Conservation (phyloP, 2,888 invertebrate species). For the Phortica okadai region DNA sequence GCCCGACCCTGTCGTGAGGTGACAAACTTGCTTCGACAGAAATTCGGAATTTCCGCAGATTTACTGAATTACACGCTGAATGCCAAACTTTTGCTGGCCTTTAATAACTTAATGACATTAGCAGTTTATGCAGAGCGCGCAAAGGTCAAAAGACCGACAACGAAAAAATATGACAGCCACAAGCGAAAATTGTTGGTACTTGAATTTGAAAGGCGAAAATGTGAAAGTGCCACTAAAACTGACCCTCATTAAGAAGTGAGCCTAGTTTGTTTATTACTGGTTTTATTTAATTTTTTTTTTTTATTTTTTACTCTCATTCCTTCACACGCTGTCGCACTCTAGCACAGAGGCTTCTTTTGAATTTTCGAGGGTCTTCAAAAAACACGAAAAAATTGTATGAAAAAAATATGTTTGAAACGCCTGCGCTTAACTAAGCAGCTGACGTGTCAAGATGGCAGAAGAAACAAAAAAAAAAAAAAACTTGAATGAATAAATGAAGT, state of each 20-base stretch:
- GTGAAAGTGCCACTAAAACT: constrained; percentile 41
- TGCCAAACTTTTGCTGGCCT: constrained; percentile 60
- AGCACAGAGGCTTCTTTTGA: not conserved
- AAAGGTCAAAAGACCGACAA: constrained; percentile 9
- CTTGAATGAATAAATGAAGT: constrained; percentile 32
- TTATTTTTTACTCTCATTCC: not conserved
- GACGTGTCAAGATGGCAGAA: constrained; percentile 43
- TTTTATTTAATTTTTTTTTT: not conserved
- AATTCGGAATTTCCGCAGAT: constrained; percentile 37
- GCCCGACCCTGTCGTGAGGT: not conserved
- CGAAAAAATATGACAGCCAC: not conserved
- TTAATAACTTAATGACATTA: constrained; percentile 68
- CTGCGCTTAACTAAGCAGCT: constrained; percentile 44
- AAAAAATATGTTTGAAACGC: constrained; percentile 52
- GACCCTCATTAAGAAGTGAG: constrained; percentile 61
- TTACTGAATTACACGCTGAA: constrained; percentile 48
- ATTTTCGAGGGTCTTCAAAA: constrained; percentile 1
- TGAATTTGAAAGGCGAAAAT: constrained; percentile 30
- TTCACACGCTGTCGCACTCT: not conserved
- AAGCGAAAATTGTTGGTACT: constrained; percentile 58
- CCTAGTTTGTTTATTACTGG: not conserved
- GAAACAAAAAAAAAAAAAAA: constrained; percentile 38
- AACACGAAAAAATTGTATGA: constrained; percentile 44
- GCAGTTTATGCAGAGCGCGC: constrained; percentile 46
- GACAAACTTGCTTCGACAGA: not conserved